These are phyloP conservation scores for Eristalinus sepulchralis DNA, from an alignment of 2,888 invertebrate species.

Conservation along the genomic window DNA sequence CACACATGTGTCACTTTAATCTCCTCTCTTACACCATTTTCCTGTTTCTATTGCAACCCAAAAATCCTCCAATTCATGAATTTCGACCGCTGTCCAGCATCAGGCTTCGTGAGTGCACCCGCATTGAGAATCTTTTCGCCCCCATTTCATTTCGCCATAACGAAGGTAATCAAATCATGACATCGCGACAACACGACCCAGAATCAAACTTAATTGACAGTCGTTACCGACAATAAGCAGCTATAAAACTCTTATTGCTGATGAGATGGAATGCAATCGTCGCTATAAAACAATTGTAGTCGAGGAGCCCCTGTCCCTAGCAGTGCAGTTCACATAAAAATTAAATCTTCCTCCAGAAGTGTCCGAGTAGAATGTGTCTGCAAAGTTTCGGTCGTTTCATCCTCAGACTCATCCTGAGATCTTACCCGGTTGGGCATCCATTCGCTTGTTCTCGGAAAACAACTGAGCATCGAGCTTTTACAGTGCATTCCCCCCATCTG, in stretches of 20 bases:
- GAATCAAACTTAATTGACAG: neutral
- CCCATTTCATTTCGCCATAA: neutral
- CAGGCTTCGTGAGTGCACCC: neutral
- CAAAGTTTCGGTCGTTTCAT: constrained; percentile 60
- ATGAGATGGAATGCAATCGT: neutral
- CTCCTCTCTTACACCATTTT: no score
- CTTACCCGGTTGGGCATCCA: neutral
- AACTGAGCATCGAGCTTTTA: constrained; percentile 56
- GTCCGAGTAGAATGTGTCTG: constrained; percentile 70
- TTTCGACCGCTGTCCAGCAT: neutral
- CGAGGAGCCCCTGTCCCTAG: constrained; percentile 2
- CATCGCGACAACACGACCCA: neutral
- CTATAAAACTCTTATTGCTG: constrained; percentile 25
- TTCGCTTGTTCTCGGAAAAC: constrained; percentile 34
- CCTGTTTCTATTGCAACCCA: no score
- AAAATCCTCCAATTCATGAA: neutral
- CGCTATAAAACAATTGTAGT: constrained; percentile 38
- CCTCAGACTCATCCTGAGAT: neutral
- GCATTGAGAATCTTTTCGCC: neutral
- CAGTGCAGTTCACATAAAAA: constrained; percentile 46
- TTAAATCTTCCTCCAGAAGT: constrained; percentile 63
- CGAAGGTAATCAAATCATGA: neutral
- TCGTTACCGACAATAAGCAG: neutral
- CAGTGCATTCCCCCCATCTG: constrained; percentile 50
- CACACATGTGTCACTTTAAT: no score